These are phyloP conservation scores for Leptopilina drosophilae DNA, from an alignment of 2,888 invertebrate species.

Conservation along the genomic window DNA sequence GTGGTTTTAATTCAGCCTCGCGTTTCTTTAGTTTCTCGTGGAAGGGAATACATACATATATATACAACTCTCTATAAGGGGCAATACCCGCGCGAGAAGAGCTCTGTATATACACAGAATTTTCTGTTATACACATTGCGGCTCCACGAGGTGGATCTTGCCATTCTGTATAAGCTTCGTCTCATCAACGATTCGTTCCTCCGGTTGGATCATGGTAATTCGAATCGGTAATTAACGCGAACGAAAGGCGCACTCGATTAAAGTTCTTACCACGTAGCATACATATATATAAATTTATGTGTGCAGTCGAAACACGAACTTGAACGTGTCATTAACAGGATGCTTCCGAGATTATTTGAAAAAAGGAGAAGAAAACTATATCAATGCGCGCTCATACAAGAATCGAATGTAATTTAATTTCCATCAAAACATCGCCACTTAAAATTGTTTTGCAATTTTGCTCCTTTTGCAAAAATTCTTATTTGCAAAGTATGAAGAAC, in stretches of 20 bases:
- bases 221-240: constrained; percentile 59
- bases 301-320: constrained; percentile 48
- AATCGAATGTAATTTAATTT: constrained; percentile 29
- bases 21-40: constrained; percentile 38
- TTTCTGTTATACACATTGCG: constrained; percentile 39
- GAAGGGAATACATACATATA: neutral
- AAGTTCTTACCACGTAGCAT: constrained; percentile 44
- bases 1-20: constrained; percentile 36
- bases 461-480: neutral
- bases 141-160: constrained; percentile 44
- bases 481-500: too few species aligned
- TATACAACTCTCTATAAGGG: neutral
- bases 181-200: constrained; percentile 69
- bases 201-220: constrained; percentile 56
- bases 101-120: constrained; percentile 35
- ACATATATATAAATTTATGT: constrained; percentile 29
- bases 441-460: neutral
- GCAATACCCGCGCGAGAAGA: constrained; percentile 37
- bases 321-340: constrained; percentile 59
- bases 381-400: constrained; percentile 3
- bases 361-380: constrained; percentile 15
- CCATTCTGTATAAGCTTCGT: constrained; percentile 35
- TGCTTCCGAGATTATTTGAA: constrained; percentile 47
- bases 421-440: neutral
- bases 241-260: constrained; percentile 49